Evolutionary conservation across 2,888 invertebrate species (phyloP).

Genomic region (Conchocele bisecta): DNA sequence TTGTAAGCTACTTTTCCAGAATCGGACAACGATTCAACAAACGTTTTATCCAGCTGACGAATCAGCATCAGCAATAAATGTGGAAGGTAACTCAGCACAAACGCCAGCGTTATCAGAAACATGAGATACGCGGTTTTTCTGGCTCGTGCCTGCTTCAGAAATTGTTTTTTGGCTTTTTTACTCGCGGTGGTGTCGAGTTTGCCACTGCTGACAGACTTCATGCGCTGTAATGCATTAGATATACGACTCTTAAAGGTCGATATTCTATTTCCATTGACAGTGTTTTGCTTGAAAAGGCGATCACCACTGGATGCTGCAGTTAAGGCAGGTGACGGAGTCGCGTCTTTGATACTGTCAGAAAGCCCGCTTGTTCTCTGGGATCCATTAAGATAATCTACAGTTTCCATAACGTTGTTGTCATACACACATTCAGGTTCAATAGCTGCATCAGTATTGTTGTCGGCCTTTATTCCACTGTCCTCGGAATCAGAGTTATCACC

Average conservation of each 20-base stretch:
- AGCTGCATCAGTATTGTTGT: slow-evolving; percentile 4
- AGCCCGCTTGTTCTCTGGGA: too few relatives aligned
- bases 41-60: slow-evolving; percentile 33
- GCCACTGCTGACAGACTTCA: slow-evolving; percentile 21
- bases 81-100: slow-evolving; percentile 59
- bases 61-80: slow-evolving; percentile 49
- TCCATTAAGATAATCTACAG: too few relatives aligned
- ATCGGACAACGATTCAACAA: slow-evolving; percentile 50
- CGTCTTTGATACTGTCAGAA: too few relatives aligned
- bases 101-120: slow-evolving; percentile 59
- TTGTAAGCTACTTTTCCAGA: slow-evolving; percentile 48
- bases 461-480: slow-evolving; percentile 45
- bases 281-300: too few relatives aligned
- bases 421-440: neutral
- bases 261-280: too few relatives aligned
- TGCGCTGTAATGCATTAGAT: slow-evolving; percentile 18
- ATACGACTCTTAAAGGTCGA: slow-evolving; percentile 32
- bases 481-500: slow-evolving; percentile 28
- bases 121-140: slow-evolving; percentile 61
- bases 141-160: slow-evolving; percentile 37
- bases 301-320: too few relatives aligned
- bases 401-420: too few relatives aligned
- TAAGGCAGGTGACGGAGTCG: too few relatives aligned
- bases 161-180: slow-evolving; percentile 26
- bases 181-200: neutral